phyloP scores from a whole-genome alignment of 37 sponge, comb jelly and placozoan genomes.

The Sycon ciliatum region DNA sequence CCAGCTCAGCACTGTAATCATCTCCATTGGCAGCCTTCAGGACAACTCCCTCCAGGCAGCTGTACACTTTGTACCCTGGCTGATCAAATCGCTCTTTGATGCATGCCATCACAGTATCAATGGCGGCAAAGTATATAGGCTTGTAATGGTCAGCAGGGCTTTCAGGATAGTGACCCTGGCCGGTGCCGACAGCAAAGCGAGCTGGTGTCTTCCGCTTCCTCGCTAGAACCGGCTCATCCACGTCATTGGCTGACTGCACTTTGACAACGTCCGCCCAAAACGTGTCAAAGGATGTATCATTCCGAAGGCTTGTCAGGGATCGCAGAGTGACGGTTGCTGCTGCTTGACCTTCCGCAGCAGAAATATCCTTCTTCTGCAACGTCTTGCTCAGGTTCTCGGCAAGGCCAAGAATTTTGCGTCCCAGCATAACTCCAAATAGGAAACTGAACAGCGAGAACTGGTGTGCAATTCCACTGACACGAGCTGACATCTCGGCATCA shows the following conservation, averaged over 20 bases:
- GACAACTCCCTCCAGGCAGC: not conserved
- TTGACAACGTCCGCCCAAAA: not conserved
- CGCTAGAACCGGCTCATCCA: not conserved
- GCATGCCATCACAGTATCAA: not conserved
- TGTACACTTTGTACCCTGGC: conserved; percentile 2
- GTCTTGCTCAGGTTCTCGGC: conserved; percentile 8
- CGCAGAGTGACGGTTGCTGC: not conserved
- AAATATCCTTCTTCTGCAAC: not conserved
- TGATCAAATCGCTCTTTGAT: conserved; percentile 10
- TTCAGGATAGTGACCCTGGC: not conserved
- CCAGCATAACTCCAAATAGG: not conserved
- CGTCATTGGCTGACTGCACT: not conserved
- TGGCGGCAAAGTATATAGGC: not conserved
- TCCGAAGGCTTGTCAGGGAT: not conserved
- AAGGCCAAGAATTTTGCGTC: not conserved
- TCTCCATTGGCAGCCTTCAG: not conserved
- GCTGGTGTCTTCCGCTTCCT: not conserved
- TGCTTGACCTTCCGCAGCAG: conserved; percentile 2
- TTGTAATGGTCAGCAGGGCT: not conserved
- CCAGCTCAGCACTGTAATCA: not conserved
- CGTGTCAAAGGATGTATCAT: not conserved
- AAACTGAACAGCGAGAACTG: not conserved
- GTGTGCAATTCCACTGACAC: not conserved
- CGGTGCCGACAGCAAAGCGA: not conserved
- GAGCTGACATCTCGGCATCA: not conserved